Conservation (phyloP, 1,140 invertebrate genomes). For the Drosophila sulfurigaster region DNA sequence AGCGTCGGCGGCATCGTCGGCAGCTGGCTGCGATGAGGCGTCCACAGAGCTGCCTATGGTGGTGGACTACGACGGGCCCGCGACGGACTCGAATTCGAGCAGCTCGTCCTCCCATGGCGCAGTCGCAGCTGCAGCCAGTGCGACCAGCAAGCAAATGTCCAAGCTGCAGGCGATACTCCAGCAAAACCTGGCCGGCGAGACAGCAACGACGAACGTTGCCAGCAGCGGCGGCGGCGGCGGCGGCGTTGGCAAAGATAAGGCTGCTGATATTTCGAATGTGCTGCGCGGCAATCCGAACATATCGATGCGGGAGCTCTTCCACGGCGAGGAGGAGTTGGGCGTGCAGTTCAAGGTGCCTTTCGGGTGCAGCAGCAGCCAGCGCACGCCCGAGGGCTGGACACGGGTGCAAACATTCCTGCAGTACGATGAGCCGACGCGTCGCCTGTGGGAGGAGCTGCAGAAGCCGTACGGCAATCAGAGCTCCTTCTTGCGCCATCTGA, state of each 20-base stretch:
- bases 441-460: slow-evolving; percentile 92
- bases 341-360: slow-evolving; percentile 88
- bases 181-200: slow-evolving; percentile 56
- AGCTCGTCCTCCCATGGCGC: slow-evolving; percentile 58
- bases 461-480: slow-evolving; percentile 94
- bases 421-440: slow-evolving; percentile 92
- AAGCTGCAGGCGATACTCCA: slow-evolving; percentile 81
- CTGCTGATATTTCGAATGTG: slow-evolving; percentile 83
- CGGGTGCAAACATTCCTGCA: slow-evolving; percentile 91
- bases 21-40: slow-evolving; percentile 24
- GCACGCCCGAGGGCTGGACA: slow-evolving; percentile 92
- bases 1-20: background rate
- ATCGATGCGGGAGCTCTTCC: slow-evolving; percentile 91
- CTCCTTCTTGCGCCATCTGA: slow-evolving; percentile 92
- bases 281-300: slow-evolving; percentile 92
- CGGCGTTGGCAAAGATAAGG: slow-evolving; percentile 14
- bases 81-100: slow-evolving; percentile 70
- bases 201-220: background rate
- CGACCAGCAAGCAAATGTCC: slow-evolving; percentile 64
- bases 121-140: slow-evolving; percentile 13
- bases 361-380: slow-evolving; percentile 76
- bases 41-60: slow-evolving; percentile 57
- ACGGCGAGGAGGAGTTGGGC: slow-evolving; percentile 92
- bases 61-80: slow-evolving; percentile 68
- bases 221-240: background rate